Conservation (phyloP, 2,797 vertebrate species). For the Microcaecilia unicolor region DNA sequence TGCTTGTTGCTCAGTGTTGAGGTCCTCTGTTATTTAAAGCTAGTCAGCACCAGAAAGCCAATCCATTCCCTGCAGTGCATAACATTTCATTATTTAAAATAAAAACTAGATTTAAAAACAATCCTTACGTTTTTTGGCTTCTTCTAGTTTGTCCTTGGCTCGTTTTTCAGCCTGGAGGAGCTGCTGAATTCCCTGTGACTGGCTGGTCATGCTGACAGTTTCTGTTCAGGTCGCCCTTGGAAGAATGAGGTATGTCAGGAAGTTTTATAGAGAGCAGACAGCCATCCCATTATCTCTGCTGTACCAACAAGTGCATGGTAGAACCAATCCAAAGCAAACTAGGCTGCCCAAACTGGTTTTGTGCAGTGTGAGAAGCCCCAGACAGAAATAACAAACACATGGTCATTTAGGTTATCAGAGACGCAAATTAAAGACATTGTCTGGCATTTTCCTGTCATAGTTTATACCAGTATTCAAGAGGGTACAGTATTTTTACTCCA, state of each 20-base stretch:
- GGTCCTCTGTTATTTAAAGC: no score
- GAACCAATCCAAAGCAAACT: constrained; percentile 3
- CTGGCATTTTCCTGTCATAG: no score
- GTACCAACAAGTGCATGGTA: constrained; percentile 20
- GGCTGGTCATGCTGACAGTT: constrained; percentile 47
- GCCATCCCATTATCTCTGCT: constrained; percentile 4
- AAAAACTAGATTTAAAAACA: neutral
- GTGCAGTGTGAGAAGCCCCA: neutral
- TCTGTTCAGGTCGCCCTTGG: neutral
- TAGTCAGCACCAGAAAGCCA: no score
- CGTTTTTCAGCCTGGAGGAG: constrained; percentile 64
- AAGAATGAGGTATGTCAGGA: neutral
- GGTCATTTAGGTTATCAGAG: no score
- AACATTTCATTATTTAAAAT: neutral
- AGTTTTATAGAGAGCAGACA: constrained; percentile 13
- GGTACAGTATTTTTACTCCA: no score
- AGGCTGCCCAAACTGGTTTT: constrained; percentile 3
- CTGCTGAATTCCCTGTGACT: constrained; percentile 64
- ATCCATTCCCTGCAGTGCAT: no score
- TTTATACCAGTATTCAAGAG: no score
- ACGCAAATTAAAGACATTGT: no score
- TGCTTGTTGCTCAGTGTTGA: no score
- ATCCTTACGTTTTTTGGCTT: constrained; percentile 68
- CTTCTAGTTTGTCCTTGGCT: constrained; percentile 64
- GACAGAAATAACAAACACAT: no score